phyloP scores from a whole-genome alignment of 2,888 invertebrate genomes.

The Sericinus montela region DNA sequence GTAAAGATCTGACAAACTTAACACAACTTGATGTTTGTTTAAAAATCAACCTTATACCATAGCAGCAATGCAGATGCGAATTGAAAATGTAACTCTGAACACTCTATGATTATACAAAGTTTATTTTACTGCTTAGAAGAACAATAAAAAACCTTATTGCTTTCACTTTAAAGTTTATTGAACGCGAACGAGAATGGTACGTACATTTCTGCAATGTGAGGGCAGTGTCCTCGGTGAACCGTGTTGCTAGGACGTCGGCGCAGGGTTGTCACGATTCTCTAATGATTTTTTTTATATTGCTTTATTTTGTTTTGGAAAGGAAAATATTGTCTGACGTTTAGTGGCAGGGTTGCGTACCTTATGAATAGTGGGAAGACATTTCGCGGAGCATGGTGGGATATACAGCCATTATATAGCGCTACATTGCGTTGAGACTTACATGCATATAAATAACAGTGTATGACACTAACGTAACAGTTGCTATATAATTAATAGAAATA shows the following conservation, averaged over 20 bases:
- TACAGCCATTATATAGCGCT: not conserved
- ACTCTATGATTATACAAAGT: constrained; percentile 24
- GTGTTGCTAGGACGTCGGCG: constrained; percentile 55
- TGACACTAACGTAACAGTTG: constrained; percentile 1
- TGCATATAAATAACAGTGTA: not conserved
- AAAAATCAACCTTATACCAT: constrained; percentile 30
- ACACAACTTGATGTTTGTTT: not conserved
- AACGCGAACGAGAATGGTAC: constrained; percentile 21
- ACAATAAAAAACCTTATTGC: constrained; percentile 14
- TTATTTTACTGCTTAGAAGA: constrained; percentile 14
- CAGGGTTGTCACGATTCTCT: constrained; percentile 65
- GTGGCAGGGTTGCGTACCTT: constrained; percentile 11
- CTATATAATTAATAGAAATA: constrained; percentile 6
- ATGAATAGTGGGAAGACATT: not conserved
- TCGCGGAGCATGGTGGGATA: not conserved
- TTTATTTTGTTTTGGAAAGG: constrained; percentile 29
- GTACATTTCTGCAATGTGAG: constrained; percentile 41
- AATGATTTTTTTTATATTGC: constrained; percentile 41
- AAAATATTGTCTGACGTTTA: constrained; percentile 19
- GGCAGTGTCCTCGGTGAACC: constrained; percentile 68
- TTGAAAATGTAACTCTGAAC: constrained; percentile 15
- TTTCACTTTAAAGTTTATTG: constrained; percentile 27
- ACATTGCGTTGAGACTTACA: not conserved
- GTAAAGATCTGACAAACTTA: constrained; percentile 50
- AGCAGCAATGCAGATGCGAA: constrained; percentile 18